These are phyloP conservation scores for Enteromius paludinosus DNA, from an alignment of 2,797 vertebrate species.

Conservation along the genomic window DNA sequence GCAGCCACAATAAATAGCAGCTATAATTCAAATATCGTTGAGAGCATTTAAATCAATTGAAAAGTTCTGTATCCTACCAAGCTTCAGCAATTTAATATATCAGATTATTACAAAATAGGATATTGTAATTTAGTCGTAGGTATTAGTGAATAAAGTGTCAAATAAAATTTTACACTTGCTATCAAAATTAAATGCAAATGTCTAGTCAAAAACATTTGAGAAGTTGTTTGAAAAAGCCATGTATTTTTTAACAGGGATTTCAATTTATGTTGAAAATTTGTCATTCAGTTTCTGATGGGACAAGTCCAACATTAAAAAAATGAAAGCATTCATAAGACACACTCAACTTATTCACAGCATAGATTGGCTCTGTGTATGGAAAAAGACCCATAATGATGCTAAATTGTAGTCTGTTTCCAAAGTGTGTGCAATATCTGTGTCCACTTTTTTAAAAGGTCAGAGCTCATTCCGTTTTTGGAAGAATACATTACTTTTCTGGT, in stretches of 20 bases:
- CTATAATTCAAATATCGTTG: not conserved
- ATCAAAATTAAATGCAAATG: not conserved
- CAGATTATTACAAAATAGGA: not conserved
- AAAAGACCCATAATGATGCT: not conserved
- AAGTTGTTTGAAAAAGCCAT: not conserved
- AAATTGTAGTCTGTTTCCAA: not conserved
- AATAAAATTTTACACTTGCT: not conserved
- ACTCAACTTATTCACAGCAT: not conserved
- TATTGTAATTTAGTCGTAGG: not conserved
- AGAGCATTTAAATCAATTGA: not conserved
- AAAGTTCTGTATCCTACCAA: not conserved
- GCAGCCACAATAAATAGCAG: not conserved
- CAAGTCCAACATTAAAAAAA: not conserved
- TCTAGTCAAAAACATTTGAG: not conserved
- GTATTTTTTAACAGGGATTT: not conserved
- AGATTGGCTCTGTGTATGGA: not conserved
- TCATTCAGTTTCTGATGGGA: not conserved
- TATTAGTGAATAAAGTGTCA: not conserved
- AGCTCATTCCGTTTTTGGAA: not conserved
- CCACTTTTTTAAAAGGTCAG: not conserved
- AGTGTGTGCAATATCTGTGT: not conserved
- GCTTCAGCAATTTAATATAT: not conserved
- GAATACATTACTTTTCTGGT: not conserved
- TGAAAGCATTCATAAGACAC: not conserved
- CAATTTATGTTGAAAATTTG: not conserved